Evolutionary conservation across 1,140 invertebrate species (phyloP).

Genomic region (Heliconius hewitsoni): DNA sequence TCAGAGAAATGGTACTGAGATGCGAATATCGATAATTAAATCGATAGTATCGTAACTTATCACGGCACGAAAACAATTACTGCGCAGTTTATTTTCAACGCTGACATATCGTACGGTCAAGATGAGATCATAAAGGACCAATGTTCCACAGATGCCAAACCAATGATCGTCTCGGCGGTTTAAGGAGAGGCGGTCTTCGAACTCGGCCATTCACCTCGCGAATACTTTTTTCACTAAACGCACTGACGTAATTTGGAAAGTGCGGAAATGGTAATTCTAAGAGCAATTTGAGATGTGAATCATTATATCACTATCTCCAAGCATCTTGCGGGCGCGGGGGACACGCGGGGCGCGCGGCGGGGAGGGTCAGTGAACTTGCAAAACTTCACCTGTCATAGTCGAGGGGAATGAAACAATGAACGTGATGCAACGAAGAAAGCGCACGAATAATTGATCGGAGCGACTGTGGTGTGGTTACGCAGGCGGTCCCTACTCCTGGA

Average conservation of each 20-base stretch:
- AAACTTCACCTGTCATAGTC: conserved; percentile 73
- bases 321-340: conserved; percentile 47
- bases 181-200: conserved; percentile 56
- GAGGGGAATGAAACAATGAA: conserved; percentile 62
- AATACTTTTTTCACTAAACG: conserved; percentile 59
- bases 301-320: conserved; percentile 67
- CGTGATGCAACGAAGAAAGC: conserved; percentile 67
- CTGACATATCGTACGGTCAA: conserved; percentile 40
- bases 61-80: conserved; percentile 29
- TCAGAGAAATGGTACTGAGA: conserved; percentile 57
- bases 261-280: conserved; percentile 76
- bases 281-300: conserved; percentile 52
- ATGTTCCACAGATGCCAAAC: conserved; percentile 67
- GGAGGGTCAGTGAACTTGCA: conserved; percentile 76
- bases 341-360: conserved; percentile 52
- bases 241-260: conserved; percentile 77
- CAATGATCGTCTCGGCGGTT: conserved; percentile 60
- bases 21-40: conserved; percentile 49
- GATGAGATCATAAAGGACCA: conserved; percentile 80
- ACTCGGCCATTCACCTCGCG: conserved; percentile 67
- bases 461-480: conserved; percentile 36
- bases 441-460: conserved; percentile 52
- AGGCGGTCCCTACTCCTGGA: conserved; percentile 33
- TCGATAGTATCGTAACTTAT: conserved; percentile 10
- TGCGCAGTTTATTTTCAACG: conserved; percentile 43